Base-by-base conservation (phyloP, 1,140 invertebrate species). In the Drosophila suzukii region DNA sequence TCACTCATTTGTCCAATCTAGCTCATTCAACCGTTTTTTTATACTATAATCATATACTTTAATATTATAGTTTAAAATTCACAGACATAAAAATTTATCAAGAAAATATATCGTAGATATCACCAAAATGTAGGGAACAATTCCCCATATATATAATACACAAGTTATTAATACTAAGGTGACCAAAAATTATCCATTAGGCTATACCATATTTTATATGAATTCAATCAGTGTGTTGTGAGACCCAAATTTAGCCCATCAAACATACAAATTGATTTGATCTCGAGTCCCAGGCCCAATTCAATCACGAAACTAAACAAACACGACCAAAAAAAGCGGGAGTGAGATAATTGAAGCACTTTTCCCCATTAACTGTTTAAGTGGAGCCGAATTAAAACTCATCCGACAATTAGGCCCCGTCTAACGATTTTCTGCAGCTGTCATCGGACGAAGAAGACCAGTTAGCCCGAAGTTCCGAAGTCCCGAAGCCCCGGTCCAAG, bases 331-430 rank as follows among this genome's bases (percentile, higher is more conserved):
- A 24, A 15, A 15, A 11, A 13, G 17, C 30, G 41, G 15, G 8
- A 13, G 43, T 30, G 15, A 12, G 71, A 56, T 75, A 75, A 75
- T 75, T 58, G 46, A 57, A 57, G 43, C 66, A 71, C 27, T 57
- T 70, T 70, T 71, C 44, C 43, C 5, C 41, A 17, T 17, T 15
- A 43, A 43, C 38, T 39, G 38, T 4, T 6, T 5, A 6, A n/a
- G 12, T 39, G 38, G 5, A 59, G 36, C 47, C 43, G 51, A 67
- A 71, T 65, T 36, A 70, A 72, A 74, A 77, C 73, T 67, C 77
- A 79, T 80, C 66, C 46, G 75, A 65, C 78, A 85, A 85, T 85
- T 86, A 81, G 78, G 54, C 13, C 12, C 30, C 27, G 43, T 15
- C 62, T 30, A 32, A 58, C 27, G 24, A 58, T 15, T 34, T 36